Conservation (phyloP, 2,797 vertebrate genomes). For the Pseudochirops cupreus region DNA sequence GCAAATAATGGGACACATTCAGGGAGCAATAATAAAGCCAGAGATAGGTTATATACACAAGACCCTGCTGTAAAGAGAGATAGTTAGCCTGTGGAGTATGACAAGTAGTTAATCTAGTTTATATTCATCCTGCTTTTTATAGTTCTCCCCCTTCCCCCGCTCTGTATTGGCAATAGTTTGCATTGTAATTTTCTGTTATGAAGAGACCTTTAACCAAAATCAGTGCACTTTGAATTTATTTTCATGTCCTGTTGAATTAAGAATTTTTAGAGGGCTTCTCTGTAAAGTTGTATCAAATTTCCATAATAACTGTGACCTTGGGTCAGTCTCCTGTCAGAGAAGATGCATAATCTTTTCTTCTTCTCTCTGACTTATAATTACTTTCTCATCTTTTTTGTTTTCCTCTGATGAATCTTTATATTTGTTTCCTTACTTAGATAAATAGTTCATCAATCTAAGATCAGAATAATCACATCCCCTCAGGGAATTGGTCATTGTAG, state of each 20-base stretch:
- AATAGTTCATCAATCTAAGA: constrained; percentile 70
- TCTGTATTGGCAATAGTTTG: constrained; percentile 41
- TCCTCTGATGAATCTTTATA: constrained; percentile 11
- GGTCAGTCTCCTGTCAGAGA: constrained; percentile 49
- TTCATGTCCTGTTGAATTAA: constrained; percentile 9
- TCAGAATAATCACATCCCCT: constrained; percentile 60
- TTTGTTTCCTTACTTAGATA: constrained; percentile 51
- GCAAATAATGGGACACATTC: neutral
- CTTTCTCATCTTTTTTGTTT: neutral
- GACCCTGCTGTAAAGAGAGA: neutral
- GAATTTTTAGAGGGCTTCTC: constrained; percentile 56
- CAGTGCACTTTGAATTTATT: constrained; percentile 62
- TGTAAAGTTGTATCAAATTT: constrained; percentile 53
- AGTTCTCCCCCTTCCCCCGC: neutral
- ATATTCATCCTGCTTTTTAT: neutral
- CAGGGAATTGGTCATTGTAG: constrained; percentile 30
- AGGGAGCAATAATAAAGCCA: constrained; percentile 7
- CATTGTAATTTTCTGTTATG: constrained; percentile 16
- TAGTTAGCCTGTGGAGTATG: neutral
- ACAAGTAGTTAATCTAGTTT: constrained; percentile 15
- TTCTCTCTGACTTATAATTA: constrained; percentile 21
- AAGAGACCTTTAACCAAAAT: constrained; percentile 51
- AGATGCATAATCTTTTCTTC: constrained; percentile 26
- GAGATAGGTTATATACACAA: neutral
- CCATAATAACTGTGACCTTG: constrained; percentile 69